Percentiles rank a stretch among this genome's conserved stretches.
Conservation (phyloP, 2,797 vertebrate species). For the Champsocephalus esox region DNA sequence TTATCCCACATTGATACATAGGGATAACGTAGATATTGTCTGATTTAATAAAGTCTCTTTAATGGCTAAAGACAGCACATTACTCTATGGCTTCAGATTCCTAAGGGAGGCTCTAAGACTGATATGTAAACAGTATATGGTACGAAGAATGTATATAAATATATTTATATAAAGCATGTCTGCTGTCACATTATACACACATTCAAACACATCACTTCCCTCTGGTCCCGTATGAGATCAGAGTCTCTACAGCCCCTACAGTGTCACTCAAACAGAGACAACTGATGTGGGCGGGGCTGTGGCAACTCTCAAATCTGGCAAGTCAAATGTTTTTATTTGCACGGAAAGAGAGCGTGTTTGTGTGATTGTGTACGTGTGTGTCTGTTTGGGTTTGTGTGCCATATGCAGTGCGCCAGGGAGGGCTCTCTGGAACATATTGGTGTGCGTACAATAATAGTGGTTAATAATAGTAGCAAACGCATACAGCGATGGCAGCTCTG, state of each 20-base stretch:
- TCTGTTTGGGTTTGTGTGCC: constrained; percentile 71
- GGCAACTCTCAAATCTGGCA: constrained; percentile 77
- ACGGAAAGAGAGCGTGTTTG: constrained; percentile 43
- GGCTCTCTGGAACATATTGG: constrained; percentile 84
- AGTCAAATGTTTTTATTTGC: constrained; percentile 82
- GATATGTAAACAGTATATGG: constrained; percentile 2
- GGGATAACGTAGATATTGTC: not conserved
- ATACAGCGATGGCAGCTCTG: constrained; percentile 80
- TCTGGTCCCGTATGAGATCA: constrained; percentile 67
- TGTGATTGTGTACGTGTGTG: constrained; percentile 44
- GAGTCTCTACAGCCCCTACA: constrained; percentile 63
- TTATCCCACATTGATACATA: not conserved
- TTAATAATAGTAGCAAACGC: constrained; percentile 86
- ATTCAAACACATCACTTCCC: constrained; percentile 57
- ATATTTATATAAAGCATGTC: constrained; percentile 31
- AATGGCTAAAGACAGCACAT: constrained; percentile 34
- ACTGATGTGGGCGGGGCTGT: constrained; percentile 74
- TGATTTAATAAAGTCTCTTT: constrained; percentile 15
- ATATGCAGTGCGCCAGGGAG: constrained; percentile 75
- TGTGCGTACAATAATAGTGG: constrained; percentile 74
- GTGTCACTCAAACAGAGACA: constrained; percentile 73
- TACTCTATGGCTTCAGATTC: constrained; percentile 13
- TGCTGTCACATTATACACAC: constrained; percentile 49
- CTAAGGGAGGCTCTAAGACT: not conserved
- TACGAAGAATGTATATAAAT: constrained; percentile 14